Conservation (phyloP, 1,140 invertebrate genomes). For the Choristoneura fumiferana region DNA sequence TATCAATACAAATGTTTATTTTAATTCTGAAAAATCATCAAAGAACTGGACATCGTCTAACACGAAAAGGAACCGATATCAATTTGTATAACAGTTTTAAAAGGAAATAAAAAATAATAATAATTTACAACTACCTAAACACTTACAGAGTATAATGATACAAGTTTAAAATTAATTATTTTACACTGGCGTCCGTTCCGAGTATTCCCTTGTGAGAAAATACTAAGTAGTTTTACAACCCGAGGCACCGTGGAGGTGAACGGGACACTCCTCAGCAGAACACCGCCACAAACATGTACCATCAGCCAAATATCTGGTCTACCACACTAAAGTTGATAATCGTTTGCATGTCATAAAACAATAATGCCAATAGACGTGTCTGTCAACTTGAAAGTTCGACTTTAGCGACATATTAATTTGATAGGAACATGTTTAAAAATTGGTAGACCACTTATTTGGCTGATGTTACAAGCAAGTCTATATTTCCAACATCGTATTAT, state of each 20-base stretch:
- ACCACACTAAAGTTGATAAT: no score
- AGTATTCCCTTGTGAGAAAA: background rate
- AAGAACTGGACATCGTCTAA: no score
- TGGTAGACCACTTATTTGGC: no score
- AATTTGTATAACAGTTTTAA: background rate
- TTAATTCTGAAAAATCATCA: no score
- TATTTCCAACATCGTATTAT: slow-evolving; percentile 2
- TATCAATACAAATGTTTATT: no score
- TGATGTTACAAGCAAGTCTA: slow-evolving; percentile 6
- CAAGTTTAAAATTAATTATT: slow-evolving; percentile 6
- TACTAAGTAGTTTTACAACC: background rate
- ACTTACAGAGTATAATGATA: slow-evolving; percentile 16
- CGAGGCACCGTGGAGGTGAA: background rate
- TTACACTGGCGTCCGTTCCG: background rate
- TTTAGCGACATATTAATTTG: no score
- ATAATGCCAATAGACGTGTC: no score
- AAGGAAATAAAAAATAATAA: slow-evolving; percentile 10
- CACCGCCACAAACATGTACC: slow-evolving; percentile 5
- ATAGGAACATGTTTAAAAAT: no score
- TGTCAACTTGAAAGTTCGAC: no score
- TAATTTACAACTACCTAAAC: slow-evolving; percentile 14
- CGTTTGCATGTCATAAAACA: no score
- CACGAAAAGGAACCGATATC: no score
- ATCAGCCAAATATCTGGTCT: no score
- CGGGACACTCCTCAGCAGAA: background rate